Evolutionary conservation across 2,888 invertebrate genomes (phyloP).

Genomic region (Limnephilus auricula): DNA sequence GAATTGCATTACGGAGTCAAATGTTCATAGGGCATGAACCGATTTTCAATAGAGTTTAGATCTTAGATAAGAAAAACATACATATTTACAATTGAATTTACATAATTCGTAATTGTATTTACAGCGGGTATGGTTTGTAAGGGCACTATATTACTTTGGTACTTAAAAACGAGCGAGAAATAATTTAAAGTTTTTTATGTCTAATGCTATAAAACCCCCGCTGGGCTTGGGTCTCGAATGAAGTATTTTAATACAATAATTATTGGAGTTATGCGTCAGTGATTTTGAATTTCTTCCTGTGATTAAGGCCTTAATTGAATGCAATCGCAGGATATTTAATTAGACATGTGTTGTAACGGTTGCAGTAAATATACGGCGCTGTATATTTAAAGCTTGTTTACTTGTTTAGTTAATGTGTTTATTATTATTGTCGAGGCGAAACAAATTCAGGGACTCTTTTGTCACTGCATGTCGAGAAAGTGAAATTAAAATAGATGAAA

Average conservation of each 20-base stretch:
- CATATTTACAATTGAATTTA: conserved; percentile 14
- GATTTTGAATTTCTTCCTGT: conserved; percentile 31
- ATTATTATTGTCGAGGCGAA: neutral
- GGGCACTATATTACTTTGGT: neutral
- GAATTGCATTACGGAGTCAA: conserved; percentile 36
- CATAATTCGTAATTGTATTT: conserved; percentile 25
- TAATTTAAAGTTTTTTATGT: neutral
- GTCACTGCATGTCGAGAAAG: neutral
- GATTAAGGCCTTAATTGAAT: conserved; percentile 11
- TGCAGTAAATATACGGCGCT: neutral
- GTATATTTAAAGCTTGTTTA: neutral
- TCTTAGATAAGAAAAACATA: conserved; percentile 21
- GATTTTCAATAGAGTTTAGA: neutral
- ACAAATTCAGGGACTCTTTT: neutral
- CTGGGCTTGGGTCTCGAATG: neutral
- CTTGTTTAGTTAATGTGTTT: neutral
- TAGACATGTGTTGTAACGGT: conserved; percentile 17
- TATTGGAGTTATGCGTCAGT: conserved; percentile 29
- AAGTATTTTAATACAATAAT: conserved; percentile 10
- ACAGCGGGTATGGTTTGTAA: neutral
- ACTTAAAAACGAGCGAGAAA: conserved; percentile 5
- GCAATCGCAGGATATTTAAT: neutral
- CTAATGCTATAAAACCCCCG: neutral
- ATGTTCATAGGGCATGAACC: conserved; percentile 12
- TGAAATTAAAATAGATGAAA: neutral